A percentile compares a stretch with the other conserved stretches of the same genome.
Evolutionary conservation across 2,797 vertebrate genomes (phyloP).

Genomic region (Poecilia wingei): DNA sequence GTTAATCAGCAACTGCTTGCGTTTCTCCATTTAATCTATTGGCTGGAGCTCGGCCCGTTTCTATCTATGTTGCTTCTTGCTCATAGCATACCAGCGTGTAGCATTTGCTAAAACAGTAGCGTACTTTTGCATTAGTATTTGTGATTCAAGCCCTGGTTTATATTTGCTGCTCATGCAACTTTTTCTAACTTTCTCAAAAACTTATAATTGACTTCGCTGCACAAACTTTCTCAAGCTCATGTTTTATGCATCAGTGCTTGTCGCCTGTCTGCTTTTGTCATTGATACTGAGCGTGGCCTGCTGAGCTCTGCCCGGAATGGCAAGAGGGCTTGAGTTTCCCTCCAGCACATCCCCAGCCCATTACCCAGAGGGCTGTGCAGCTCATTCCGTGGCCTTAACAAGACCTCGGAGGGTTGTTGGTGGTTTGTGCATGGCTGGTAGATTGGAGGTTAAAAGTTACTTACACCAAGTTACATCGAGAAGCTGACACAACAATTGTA

Average conservation of each 20-base stretch:
- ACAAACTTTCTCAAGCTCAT: slow-evolving; percentile 66
- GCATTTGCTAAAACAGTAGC: slow-evolving; percentile 12
- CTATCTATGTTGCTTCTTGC: background rate
- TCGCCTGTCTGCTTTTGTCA: slow-evolving; percentile 75
- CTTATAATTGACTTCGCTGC: slow-evolving; percentile 47
- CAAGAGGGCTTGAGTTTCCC: slow-evolving; percentile 67
- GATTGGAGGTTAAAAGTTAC: slow-evolving; percentile 1
- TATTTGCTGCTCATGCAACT: slow-evolving; percentile 11
- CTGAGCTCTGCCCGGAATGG: slow-evolving; percentile 66
- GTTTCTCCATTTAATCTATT: slow-evolving; percentile 17
- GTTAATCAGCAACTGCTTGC: slow-evolving; percentile 5
- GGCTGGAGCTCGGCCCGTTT: background rate
- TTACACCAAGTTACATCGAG: background rate
- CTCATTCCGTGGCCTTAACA: slow-evolving; percentile 62
- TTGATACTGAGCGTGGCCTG: slow-evolving; percentile 66
- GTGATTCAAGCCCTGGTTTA: slow-evolving; percentile 29
- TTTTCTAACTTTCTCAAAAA: slow-evolving; percentile 32
- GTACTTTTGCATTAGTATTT: background rate
- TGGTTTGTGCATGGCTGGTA: slow-evolving; percentile 19
- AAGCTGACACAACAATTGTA: background rate
- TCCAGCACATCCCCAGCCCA: slow-evolving; percentile 60
- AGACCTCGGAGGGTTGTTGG: slow-evolving; percentile 48
- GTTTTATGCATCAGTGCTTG: slow-evolving; percentile 76
- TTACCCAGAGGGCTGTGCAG: slow-evolving; percentile 66
- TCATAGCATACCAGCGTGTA: background rate